Base-by-base conservation (phyloP, 2,888 invertebrate species). In the Nephrotoma appendiculata region DNA sequence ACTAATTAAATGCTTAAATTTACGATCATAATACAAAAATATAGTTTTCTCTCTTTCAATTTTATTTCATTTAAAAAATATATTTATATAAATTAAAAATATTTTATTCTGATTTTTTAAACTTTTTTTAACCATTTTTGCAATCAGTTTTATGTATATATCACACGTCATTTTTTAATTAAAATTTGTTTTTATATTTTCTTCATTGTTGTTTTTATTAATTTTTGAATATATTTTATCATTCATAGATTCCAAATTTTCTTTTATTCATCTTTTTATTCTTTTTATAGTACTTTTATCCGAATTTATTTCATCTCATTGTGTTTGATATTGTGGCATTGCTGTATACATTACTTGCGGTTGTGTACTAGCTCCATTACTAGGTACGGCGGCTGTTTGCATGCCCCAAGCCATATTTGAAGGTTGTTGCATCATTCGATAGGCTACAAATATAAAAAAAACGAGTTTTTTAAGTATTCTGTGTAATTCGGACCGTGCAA, bases 241-340 rank as follows among this genome's bases (percentile, higher is more conserved):
- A 44, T 85, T 85, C 42, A 85, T 85, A 44, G 42, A 44, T 85
- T 85, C 44, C 85, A 44, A 71, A 71, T 85, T 85, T 85, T 85
- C 44, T 85, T 85, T 42, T 85, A 85, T 85, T 85, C 85, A 85
- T 85, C 85, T 85, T 85, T 85, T 85, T 85, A 85, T 44, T 85
- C 85, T 42, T 85, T 85, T 85, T 42, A 85, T 85, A 44, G 19
- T 31, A 85, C 31, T 85, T 44, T 85, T 43, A 85, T 85, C 85
- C 85, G 85, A 85, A 42, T 85, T 85, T 85, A 85, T 42, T 86
- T 88, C 88, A 88, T 90, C 92, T 95, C 96, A 96, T 95, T 97
- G 96, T 92, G 96, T 94, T 90, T 95, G 96, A 93, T 96, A 97
- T 93, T 96, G 95, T 91, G 95, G 95, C 93, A 96, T 95, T 91